phyloP scores from a whole-genome alignment of 2,888 invertebrate species.

The Prosopocoilus inquinatus region DNA sequence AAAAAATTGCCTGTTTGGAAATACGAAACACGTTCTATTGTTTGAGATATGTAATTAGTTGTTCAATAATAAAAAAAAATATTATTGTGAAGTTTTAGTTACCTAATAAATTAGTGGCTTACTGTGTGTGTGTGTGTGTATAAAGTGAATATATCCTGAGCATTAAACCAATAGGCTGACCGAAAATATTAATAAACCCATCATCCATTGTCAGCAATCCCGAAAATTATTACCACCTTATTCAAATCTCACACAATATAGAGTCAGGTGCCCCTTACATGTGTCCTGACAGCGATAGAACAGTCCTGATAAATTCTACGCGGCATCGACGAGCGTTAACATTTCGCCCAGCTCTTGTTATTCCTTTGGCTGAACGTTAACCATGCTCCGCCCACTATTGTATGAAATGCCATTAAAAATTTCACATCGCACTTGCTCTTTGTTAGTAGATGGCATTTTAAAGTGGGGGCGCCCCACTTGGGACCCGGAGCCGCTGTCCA shows the following conservation, averaged over 20 bases:
- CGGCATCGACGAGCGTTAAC: conserved; percentile 12
- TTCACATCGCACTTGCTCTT: conserved; percentile 42
- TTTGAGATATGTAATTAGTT: too few species aligned
- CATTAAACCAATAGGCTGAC: too few species aligned
- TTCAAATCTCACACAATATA: conserved; percentile 15
- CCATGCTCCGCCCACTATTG: conserved; percentile 36
- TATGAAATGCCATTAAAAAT: conserved; percentile 45
- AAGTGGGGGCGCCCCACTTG: conserved; percentile 32
- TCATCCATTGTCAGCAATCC: conserved; percentile 14
- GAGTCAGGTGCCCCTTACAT: conserved; percentile 28
- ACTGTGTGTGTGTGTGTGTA: too few species aligned
- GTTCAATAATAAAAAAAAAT: too few species aligned
- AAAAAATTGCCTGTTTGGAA: too few species aligned
- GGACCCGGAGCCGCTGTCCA: conserved; percentile 28
- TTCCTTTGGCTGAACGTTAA: conserved; percentile 29
- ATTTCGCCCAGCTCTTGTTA: conserved; percentile 12
- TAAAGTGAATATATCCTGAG: too few species aligned
- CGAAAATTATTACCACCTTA: conserved; percentile 22
- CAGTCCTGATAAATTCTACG: conserved; percentile 15
- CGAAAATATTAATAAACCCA: conserved; percentile 24
- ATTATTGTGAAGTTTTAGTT: too few species aligned
- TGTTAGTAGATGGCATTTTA: conserved; percentile 39
- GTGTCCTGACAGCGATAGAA: conserved; percentile 24
- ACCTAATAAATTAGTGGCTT: too few species aligned
- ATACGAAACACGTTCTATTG: too few species aligned